Evolutionary conservation across 2,888 invertebrate species (phyloP), one percentile per base, ranked within the genome.

Genomic region (Blomia tropicalis): DNA sequence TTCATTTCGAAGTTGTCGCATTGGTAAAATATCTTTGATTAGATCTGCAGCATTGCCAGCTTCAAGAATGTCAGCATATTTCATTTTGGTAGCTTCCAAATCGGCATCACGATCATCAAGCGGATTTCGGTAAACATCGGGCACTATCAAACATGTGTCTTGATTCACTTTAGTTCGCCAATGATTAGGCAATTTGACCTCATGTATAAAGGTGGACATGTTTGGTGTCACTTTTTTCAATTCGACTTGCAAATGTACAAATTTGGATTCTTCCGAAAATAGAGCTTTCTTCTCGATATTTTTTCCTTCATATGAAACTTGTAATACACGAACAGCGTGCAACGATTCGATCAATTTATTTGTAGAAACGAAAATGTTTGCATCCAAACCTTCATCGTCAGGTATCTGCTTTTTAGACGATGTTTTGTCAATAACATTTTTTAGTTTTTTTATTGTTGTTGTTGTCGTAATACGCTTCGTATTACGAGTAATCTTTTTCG

Each of bases 1-100:
- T 72, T 90, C 90, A 1, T 83, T 83, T 71, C 82, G 81, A 1
- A 92, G 72, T 70, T 85, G 83, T 69, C 85, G 82, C 68, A 88
- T 77, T 0, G 90, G 87, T 67, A 90, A 79, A 27, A 91, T 77
- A 54, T 31, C 51, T 5, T n/a, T 43, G 71, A 71, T 44, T 62
- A 62, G 62, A 27, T 63, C 47, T 4, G 19, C 27, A 14, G 59
- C 29, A 25, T 41, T 44, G 32, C 43, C 51, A n/a, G 17, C 58
- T 1, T 29, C 5, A 4, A 65, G 23, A n/a, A 43, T 32, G n/a
- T 60, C 36, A 17, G 11, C 19, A 22, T 63, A 63, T 27, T 56
- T 36, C 14, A 22, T 17, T 43, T 53, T 54, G 11, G 65, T 65
- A 25, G n/a, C 7, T 5, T 63, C 47, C 22, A 65, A 51, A 60